These are phyloP conservation scores for Cecropterus lyciades DNA, from an alignment of 1,140 invertebrate genomes.

Conservation along the genomic window DNA sequence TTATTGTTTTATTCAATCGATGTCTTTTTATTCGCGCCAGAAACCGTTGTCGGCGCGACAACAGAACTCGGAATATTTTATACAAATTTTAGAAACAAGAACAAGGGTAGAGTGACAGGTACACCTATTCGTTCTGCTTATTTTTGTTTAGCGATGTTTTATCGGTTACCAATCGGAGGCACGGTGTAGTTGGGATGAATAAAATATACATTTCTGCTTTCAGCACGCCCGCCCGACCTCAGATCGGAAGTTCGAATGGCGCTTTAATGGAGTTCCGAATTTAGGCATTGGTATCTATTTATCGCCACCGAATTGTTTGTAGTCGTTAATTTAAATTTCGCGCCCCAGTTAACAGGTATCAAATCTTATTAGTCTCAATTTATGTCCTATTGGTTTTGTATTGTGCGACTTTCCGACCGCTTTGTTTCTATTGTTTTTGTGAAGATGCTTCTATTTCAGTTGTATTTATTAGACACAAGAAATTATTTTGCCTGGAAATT, in stretches of 20 bases:
- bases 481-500: too few species aligned
- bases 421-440: too few species aligned
- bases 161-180: constrained; percentile 67
- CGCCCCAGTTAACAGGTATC: constrained; percentile 62
- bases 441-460: too few species aligned
- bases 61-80: constrained; percentile 79
- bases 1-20: constrained; percentile 44
- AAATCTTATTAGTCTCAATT: constrained; percentile 64
- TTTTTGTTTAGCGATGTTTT: constrained; percentile 76
- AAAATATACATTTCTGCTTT: constrained; percentile 74
- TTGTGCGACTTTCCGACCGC: too few species aligned
- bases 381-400: constrained; percentile 27
- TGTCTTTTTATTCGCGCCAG: constrained; percentile 62
- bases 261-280: constrained; percentile 75
- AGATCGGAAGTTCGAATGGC: constrained; percentile 68
- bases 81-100: constrained; percentile 83
- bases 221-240: constrained; percentile 53
- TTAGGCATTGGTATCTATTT: constrained; percentile 73
- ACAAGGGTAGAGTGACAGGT: constrained; percentile 77
- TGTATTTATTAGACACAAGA: too few species aligned
- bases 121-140: constrained; percentile 77
- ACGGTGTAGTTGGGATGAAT: constrained; percentile 71
- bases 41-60: constrained; percentile 66
- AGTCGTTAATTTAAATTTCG: constrained; percentile 75
- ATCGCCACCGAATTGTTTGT: constrained; percentile 68